Percentiles rank a stretch among this genome's conserved stretches.
Evolutionary conservation across 1,140 invertebrate species (phyloP).

Genomic region (Ceratina calcarata): DNA sequence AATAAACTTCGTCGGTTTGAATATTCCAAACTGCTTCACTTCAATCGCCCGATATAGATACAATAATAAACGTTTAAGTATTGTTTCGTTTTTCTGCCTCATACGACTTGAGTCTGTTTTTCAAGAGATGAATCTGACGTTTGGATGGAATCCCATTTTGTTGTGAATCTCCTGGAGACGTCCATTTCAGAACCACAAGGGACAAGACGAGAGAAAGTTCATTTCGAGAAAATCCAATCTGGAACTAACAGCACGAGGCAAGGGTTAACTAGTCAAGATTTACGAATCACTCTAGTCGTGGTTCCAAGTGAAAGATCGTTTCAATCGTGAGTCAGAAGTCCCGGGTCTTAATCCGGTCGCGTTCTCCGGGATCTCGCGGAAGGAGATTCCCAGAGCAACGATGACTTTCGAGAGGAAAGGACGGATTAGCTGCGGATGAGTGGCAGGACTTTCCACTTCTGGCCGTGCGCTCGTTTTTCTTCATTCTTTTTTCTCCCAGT

Average conservation of each 20-base stretch:
- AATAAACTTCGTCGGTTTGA: slow-evolving; percentile 41
- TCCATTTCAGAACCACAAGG: too few relatives aligned
- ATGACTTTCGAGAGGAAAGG: slow-evolving; percentile 65
- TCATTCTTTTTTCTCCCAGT: slow-evolving; percentile 44
- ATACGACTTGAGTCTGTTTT: background rate
- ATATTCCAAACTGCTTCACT: slow-evolving; percentile 30
- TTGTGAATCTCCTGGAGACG: too few relatives aligned
- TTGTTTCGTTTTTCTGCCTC: background rate
- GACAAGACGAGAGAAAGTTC: too few relatives aligned
- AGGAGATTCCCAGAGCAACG: slow-evolving; percentile 50
- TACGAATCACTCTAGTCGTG: too few relatives aligned
- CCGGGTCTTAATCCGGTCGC: slow-evolving; percentile 46
- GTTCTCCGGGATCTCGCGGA: slow-evolving; percentile 31
- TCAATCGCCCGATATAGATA: slow-evolving; percentile 1
- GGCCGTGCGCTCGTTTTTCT: slow-evolving; percentile 51
- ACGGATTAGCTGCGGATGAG: slow-evolving; percentile 65
- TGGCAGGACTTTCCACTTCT: slow-evolving; percentile 66
- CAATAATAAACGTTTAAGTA: too few relatives aligned
- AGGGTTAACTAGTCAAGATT: background rate
- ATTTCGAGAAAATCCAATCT: background rate
- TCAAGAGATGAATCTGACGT: background rate
- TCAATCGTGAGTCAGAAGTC: slow-evolving; percentile 46
- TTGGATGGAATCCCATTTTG: too few relatives aligned
- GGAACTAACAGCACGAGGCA: too few relatives aligned
- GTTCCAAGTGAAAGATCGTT: slow-evolving; percentile 21